Evolutionary conservation across 2,797 vertebrate species (phyloP), one percentile per base, ranked within the genome.

Genomic region (Benthosema pterotum): DNA sequence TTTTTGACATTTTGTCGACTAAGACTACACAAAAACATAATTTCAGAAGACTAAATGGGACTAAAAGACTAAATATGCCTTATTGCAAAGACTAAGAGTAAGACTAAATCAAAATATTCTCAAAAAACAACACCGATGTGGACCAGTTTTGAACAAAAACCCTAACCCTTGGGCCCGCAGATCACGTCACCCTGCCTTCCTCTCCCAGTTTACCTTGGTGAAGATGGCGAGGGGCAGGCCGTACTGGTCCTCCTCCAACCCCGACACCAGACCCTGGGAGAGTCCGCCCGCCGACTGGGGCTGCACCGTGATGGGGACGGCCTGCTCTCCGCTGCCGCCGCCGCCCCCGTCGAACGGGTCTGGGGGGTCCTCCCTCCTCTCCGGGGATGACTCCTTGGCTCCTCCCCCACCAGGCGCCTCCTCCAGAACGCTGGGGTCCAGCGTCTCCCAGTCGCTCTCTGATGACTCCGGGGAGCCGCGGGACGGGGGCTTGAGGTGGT

Each of bases 151-250:
- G n/a, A n/a, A n/a, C n/a, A n/a, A n/a, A n/a, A n/a, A n/a, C n/a
- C n/a, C n/a, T n/a, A n/a, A n/a, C n/a, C n/a, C n/a, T n/a, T n/a
- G n/a, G n/a, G n/a, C n/a, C n/a, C n/a, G n/a, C n/a, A n/a, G n/a
- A n/a, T n/a, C n/a, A n/a, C n/a, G n/a, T n/a, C n/a, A n/a, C n/a
- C n/a, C n/a, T n/a, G n/a, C n/a, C n/a, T n/a, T n/a, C n/a, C n/a
- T n/a, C n/a, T n/a, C n/a, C n/a, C n/a, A n/a, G n/a, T n/a, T 25
- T 87, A 98, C 97, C 95, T 99, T 99, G 0, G 97, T 99, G 83
- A 99, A 99, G 81, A 99, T 83, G 75, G 97, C 93, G 61, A 97
- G 87, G 0, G 97, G 97, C 88, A 97, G 92, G 52, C 97, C 97
- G 3, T 94, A 95, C 73, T 92, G 96, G 68, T 99, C 97, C 82